Evolutionary conservation across 64 coral and sea anemone genomes (phyloP), one percentile per base, ranked within the genome.

Genomic region (Montipora foliosa): DNA sequence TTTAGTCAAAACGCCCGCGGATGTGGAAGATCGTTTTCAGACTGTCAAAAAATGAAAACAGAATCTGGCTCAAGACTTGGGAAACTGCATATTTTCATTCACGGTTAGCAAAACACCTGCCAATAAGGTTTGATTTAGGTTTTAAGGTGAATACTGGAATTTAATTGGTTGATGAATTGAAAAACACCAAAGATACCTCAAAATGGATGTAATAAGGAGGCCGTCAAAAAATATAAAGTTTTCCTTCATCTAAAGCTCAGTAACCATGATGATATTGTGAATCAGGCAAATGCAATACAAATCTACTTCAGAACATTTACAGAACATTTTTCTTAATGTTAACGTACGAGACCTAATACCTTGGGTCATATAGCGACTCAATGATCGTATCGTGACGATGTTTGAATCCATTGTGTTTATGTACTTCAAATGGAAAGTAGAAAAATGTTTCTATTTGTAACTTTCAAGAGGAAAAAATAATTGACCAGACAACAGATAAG

Each of bases 61-160:
- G 14, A 10, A 71, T 71, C 3, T 86, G 44, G 45, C 45, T 78
- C 14, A 49, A 6, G 47, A 49, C 44, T 51, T 4, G 11, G 47
- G 66, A 72, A 86, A 86, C 82, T 69, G 47, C 68, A 69, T 49
- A 72, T 86, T 86, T 86, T 72, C 66, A 21, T 86, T 17, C 82
- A 71, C 2, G 82, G 82, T 86, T 86, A 72, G 82, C 37, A 46
- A 86, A 86, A 86, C 82, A 86, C 82, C 82, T 86, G 82, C 17
- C 60, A 12, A 6, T 71, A 64, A 6, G 66, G 17, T 86, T 84
- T 86, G 82, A 72, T 52, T 86, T 86, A 50, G 62, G 66, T 86
- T 72, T 71, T 70, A 37, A 50, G 82, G 82, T 72, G 68, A 72
- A 70, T 72, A 3, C 62, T 21, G 21, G 9, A 47, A 20, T 72